Evolutionary conservation across 2,113 vertebrate species (phyloP), one percentile per base, ranked within the genome.

Genomic region (Apistogramma diplotaenia): DNA sequence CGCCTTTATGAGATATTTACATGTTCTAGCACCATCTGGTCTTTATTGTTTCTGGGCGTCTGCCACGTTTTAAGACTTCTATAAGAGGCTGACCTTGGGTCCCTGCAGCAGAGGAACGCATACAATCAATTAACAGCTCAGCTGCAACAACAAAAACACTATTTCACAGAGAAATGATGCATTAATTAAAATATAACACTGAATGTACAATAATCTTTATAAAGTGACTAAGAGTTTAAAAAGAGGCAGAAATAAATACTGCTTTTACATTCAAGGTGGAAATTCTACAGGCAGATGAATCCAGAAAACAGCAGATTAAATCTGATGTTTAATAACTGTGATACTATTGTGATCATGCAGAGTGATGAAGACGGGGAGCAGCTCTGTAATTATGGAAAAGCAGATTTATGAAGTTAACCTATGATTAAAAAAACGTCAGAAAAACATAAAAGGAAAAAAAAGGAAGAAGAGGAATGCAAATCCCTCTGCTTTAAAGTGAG

Each of bases 201-300:
- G 21, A 56, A 40, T 58, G 23, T 23, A 27, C 1, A 16, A 23
- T 67, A 46, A 67, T 51, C 2, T 70, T 51, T 51, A 16, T 51
- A 62, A 51, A 16, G 55, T 35, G 54, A 76, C 7, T 13, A 23
- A 79, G 15, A 57, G 56, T 11, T 62, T n/a, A 78, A n/a, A 29
- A 27, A 55, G 8, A 57, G 15, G 56, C 31, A 3, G 19, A 0
- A 5, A 8, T 6, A 51, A 29, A 23, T n/a, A 71, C 19, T 62
- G 85, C 56, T 61, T 89, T 88, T 87, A 74, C 62, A 86, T 83
- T 81, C 77, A 74, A 76, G 81, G 76, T 79, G 65, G 8, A 78
- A 79, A 73, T 49, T 3, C 5, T 58, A 18, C 60, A 70, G 18
- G 37, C 33, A 75, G 49, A 21, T 74, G 43, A 84, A 81, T 72